A percentile compares a stretch with the other conserved stretches of the same genome.
These are phyloP conservation scores for Xyrichtys novacula DNA, from an alignment of 2,797 vertebrate genomes.

Conservation along the genomic window DNA sequence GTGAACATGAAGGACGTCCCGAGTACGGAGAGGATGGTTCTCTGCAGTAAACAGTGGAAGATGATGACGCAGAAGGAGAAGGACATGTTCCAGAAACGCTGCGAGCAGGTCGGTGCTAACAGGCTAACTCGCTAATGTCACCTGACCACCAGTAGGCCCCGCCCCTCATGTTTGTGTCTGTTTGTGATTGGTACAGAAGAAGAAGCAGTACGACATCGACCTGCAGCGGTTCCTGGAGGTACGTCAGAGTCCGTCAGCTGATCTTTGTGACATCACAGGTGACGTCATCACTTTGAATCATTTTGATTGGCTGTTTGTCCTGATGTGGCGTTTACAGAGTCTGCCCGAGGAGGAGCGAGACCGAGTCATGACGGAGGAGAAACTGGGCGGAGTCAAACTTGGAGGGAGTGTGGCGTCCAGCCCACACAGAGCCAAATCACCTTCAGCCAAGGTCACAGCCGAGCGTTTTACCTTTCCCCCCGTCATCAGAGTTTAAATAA, in stretches of 20 bases:
- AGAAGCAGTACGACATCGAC: slow-evolving; percentile 88
- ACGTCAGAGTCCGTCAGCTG: background rate
- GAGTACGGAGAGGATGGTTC: slow-evolving; percentile 87
- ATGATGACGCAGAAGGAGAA: slow-evolving; percentile 89
- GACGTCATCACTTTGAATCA: too few relatives aligned
- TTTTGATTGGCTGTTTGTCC: background rate
- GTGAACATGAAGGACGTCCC: slow-evolving; percentile 90
- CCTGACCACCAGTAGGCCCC: background rate
- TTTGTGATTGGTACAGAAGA: slow-evolving; percentile 75
- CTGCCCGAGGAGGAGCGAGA: slow-evolving; percentile 86
- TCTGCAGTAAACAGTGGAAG: slow-evolving; percentile 89
- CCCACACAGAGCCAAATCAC: slow-evolving; percentile 80
- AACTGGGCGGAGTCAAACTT: slow-evolving; percentile 77
- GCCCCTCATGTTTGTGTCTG: background rate
- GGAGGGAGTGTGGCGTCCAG: slow-evolving; percentile 58
- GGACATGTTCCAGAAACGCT: slow-evolving; percentile 88
- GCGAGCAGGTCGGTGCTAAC: slow-evolving; percentile 81
- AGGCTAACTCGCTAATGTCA: background rate
- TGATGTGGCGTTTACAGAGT: slow-evolving; percentile 67
- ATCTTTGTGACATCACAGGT: too few relatives aligned
- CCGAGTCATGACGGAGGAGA: slow-evolving; percentile 83
- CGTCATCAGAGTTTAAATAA: too few relatives aligned
- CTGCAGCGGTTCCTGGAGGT: slow-evolving; percentile 87
- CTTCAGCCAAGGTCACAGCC: slow-evolving; percentile 72
- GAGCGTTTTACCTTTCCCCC: too few relatives aligned